Evolutionary conservation across 2,113 vertebrate species (phyloP).

Genomic region (Leuciscus idus): DNA sequence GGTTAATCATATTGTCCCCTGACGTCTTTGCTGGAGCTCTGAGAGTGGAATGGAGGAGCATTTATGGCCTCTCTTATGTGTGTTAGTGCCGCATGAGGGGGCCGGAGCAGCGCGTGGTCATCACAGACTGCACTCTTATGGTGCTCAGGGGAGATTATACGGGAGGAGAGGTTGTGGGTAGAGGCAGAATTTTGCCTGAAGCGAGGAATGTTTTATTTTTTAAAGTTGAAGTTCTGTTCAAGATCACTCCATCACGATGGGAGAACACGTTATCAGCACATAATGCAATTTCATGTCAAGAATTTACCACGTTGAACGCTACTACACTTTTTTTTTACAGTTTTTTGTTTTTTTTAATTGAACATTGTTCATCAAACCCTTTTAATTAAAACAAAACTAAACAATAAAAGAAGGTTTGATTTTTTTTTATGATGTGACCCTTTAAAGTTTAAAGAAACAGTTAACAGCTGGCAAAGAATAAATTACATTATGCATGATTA

Average conservation of each 20-base stretch:
- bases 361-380: not conserved
- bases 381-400: not conserved
- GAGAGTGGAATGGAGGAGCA: not conserved
- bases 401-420: not conserved
- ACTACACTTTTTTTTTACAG: too few relatives aligned
- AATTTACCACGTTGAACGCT: not conserved
- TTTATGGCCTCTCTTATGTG: conserved; percentile 34
- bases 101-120: conserved; percentile 58
- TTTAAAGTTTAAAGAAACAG: not conserved
- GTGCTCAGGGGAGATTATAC: conserved; percentile 11
- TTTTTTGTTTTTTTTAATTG: not conserved
- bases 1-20: conserved; percentile 69
- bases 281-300: not conserved
- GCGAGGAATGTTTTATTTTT: not conserved
- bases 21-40: conserved; percentile 48
- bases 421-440: not conserved
- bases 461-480: conserved; percentile 30
- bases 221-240: not conserved
- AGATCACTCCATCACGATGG: conserved; percentile 9
- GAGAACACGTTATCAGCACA: not conserved
- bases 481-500: conserved; percentile 49
- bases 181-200: conserved; percentile 1
- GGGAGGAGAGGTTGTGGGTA: conserved; percentile 13
- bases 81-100: conserved; percentile 53
- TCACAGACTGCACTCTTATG: conserved; percentile 54